Base-by-base conservation (phyloP, 2,888 invertebrate species). In the Chelonus formosanus region DNA sequence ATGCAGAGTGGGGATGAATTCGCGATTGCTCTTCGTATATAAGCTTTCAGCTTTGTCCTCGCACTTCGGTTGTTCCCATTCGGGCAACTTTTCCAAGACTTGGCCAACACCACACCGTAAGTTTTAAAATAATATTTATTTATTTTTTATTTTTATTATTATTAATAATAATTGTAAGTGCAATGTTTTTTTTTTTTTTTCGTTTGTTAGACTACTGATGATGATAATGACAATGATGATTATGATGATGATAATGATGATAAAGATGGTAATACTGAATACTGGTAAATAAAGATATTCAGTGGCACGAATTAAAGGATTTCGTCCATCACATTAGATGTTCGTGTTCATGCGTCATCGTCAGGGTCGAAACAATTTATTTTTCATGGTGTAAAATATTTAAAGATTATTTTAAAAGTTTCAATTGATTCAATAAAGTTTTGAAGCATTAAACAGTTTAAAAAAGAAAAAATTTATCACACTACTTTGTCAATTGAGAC, bases 31-130 rank as follows among this genome's bases (percentile, higher is more conserved):
- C 63, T 62, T 72, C 70, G 75, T 82, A 82, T 82, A 82, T 82
- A 82, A 82, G 80, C 77, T 75, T 78, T 75, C 72, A 67, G 73
- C 71, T 72, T 74, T 74, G 71, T 70, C 73, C 58, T 68, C 70
- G 74, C 71, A 68, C 75, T 74, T 80, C 74, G 79, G 80, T 82
- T 81, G 81, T 79, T 82, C 80, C 82, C 81, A 77, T 73, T 74
- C 74, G 82, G 82, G 80, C 77, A 80, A 80, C 80, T 81, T 79
- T 78, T 74, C 74, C 79, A 73, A 80, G 80, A 75, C 79, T 82
- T 82, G 80, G 78, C 80, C 77, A 74, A 69, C 73, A 69, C 70
- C 71, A 77, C 74, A 74, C 70, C 67, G 82, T 82, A 81, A 82
- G 82, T 81, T 63, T 62, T 31, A 32, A 6, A 4, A n/a, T 20